A percentile compares a stretch with the other conserved stretches of the same genome.
These are phyloP conservation scores for Phlogophora meticulosa DNA, from an alignment of 2,888 invertebrate species.

Conservation along the genomic window DNA sequence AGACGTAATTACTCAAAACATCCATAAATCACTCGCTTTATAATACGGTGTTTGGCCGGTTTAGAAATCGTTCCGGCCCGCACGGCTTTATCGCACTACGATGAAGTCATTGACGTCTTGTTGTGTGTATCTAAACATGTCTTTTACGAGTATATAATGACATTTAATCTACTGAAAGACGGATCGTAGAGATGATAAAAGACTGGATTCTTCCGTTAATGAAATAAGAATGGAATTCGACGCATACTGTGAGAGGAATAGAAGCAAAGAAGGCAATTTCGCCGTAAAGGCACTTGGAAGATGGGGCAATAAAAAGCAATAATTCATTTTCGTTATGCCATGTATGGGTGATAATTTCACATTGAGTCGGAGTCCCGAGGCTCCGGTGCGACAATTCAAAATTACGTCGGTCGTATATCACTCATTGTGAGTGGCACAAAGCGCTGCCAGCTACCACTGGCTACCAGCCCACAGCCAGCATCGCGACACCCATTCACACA, in stretches of 20 bases:
- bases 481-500: conserved; percentile 83
- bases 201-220: conserved; percentile 65
- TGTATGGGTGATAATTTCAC: conserved; percentile 90
- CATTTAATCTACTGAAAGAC: conserved; percentile 76
- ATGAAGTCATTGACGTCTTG: conserved; percentile 84
- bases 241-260: conserved; percentile 72
- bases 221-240: conserved; percentile 69
- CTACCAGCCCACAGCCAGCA: conserved; percentile 83
- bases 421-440: conserved; percentile 90
- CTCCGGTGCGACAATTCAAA: conserved; percentile 87
- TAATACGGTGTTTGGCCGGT: conserved; percentile 83
- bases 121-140: conserved; percentile 80
- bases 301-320: conserved; percentile 85
- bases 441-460: conserved; percentile 83
- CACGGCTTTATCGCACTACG: conserved; percentile 74
- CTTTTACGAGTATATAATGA: conserved; percentile 83
- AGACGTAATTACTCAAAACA: conserved; percentile 90
- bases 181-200: conserved; percentile 72
- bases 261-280: conserved; percentile 74
- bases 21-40: conserved; percentile 88
- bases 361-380: conserved; percentile 82
- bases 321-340: conserved; percentile 91
- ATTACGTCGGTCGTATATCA: conserved; percentile 90
- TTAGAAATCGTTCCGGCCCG: conserved; percentile 79
- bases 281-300: conserved; percentile 76